Evolutionary conservation across 2,797 vertebrate species (phyloP).

Genomic region (Tauraco hartlaubi): DNA sequence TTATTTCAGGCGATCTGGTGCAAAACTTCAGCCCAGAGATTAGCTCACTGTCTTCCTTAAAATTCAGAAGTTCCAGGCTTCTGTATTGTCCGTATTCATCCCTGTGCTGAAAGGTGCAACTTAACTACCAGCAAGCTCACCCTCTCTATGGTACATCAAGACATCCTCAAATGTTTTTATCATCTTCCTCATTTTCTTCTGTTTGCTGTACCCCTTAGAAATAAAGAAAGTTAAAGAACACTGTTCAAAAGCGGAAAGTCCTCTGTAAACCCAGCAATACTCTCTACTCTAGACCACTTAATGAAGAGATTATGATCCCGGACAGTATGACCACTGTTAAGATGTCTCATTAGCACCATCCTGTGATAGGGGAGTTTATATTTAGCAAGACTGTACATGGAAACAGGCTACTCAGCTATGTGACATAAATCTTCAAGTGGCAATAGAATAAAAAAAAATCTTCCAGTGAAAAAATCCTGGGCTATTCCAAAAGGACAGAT

Average conservation of each 20-base stretch:
- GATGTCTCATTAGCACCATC: background rate
- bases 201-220: background rate
- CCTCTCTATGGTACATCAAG: background rate
- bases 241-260: background rate
- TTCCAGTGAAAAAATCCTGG: background rate
- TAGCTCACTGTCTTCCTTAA: background rate
- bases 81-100: background rate
- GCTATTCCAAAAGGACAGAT: background rate
- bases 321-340: background rate
- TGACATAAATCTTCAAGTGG: background rate
- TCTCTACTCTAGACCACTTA: background rate
- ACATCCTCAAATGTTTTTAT: background rate
- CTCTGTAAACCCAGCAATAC: background rate
- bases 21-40: background rate
- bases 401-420: background rate
- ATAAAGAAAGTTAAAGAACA: background rate
- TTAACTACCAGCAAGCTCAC: background rate
- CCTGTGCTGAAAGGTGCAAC: background rate
- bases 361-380: background rate
- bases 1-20: background rate
- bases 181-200: background rate
- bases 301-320: background rate
- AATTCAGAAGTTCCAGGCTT: background rate
- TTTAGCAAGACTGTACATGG: background rate
- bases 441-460: background rate